A percentile compares a stretch with the other conserved stretches of the same genome.
Evolutionary conservation across 2,797 vertebrate species (phyloP).

Genomic region (Acestrorhynchus altus): DNA sequence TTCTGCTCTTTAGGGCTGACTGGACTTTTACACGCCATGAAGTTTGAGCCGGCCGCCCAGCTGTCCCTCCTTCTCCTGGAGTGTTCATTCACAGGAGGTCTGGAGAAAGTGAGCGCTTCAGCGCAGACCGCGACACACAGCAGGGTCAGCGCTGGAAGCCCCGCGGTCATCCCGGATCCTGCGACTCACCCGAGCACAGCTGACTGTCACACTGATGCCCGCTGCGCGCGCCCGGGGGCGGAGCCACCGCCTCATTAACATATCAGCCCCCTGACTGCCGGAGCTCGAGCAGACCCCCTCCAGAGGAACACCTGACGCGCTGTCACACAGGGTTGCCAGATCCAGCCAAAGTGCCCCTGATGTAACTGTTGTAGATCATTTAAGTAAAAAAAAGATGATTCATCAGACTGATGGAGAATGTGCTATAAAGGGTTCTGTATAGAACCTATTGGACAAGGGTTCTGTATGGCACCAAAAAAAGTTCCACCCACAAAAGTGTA

Average conservation of each 20-base stretch:
- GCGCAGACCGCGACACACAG: conserved; percentile 10
- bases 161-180: conserved; percentile 18
- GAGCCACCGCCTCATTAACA: neutral
- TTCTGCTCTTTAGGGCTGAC: conserved; percentile 26
- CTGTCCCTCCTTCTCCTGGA: conserved; percentile 34
- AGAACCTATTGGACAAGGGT: no score
- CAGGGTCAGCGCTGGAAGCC: neutral
- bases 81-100: neutral
- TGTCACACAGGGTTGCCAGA: no score
- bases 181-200: no score
- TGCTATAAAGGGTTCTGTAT: no score
- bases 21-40: conserved; percentile 37
- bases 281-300: no score
- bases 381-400: no score
- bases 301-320: no score
- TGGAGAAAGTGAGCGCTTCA: conserved; percentile 35
- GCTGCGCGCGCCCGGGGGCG: neutral
- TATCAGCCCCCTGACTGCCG: neutral
- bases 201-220: neutral
- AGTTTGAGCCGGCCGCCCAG: conserved; percentile 24
- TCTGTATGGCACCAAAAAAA: no score
- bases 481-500: no score
- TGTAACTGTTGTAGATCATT: no score
- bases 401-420: no score
- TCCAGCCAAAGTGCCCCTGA: no score